Evolutionary conservation across 2,888 invertebrate genomes (phyloP), one percentile per base, ranked within the genome.

Genomic region (Onthophagus sagittarius): DNA sequence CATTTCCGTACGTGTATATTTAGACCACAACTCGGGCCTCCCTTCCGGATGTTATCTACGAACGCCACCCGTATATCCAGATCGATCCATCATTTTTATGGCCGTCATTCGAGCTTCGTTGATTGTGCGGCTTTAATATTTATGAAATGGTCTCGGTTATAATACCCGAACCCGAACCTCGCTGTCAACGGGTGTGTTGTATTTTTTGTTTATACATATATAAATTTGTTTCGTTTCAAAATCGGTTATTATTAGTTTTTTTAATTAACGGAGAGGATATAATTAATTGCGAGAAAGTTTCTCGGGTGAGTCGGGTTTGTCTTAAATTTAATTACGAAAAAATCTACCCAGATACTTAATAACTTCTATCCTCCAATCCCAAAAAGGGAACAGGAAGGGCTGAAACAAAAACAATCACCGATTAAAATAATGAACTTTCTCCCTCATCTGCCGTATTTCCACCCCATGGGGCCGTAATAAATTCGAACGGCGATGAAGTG

Each of bases 391-490:
- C n/a, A 32, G 6, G 31, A 23, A 31, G 67, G 31, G 15, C 31
- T 32, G 67, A 67, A 67, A 67, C 67, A 67, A 67, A 67, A 67
- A 67, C 67, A 67, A 67, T 67, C 67, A n/a, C 67, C 67, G 67
- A 67, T 67, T 67, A 67, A 67, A 67, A 67, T 67, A 67, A 67
- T 67, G 67, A 67, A 67, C 67, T 67, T 67, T 67, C 67, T 31
- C 23, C 67, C 67, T 32, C 67, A 67, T 31, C 31, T n/a, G 32
- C 23, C 67, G n/a, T 23, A n/a, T n/a, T 32, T 13, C 15, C 67
- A 9, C 67, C 7, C 67, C 31, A n/a, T 64, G 13, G 0, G 31
- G 15, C 31, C 67, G n/a, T 67, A 53, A 53, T 53, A 53, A 53
- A 53, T 53, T 53, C 9, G 11, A 53, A 11, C 39, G 39, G 39